Base-by-base conservation (phyloP, 2,113 vertebrate species). In the Crotalus viridis region DNA sequence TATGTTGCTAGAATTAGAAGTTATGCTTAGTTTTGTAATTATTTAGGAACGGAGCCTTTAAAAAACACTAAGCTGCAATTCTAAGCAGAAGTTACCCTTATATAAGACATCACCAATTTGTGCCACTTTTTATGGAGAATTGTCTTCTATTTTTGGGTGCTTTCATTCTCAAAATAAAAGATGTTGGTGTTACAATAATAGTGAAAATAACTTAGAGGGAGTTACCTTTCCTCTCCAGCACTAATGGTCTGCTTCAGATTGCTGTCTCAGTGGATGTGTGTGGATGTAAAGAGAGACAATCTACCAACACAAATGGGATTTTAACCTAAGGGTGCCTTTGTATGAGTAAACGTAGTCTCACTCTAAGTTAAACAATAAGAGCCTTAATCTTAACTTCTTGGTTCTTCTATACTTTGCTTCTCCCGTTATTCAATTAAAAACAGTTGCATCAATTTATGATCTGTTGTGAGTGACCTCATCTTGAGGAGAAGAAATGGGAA, bases 351-450 rank as follows among this genome's bases (percentile, higher is more conserved):
- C 43, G 8, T 61, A 39, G 74, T 43, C 91, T 33, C 94, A 21
- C 0, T 55, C 54, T 26, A 91, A 89, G 43, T 46, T 10, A 86
- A 59, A 59, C 10, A 15, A 85, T 19, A 91, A 21, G 39, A 55
- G 90, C 52, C 7, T 1, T 9, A 28, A 7, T 87, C 54, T 26
- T 9, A 1, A 55, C 88, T 90, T 74, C n/a, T 54, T 3, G 0
- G 13, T 81, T 54, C 88, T 46, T 33, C 3, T 22, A 4, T 1
- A 24, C 59, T 43, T 55, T 51, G 12, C 85, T 95, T 95, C 91
- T 93, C 4, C 92, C 92, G 1, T 93, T 92, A 95, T 94, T 93
- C 96, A 97, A 96, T 95, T 95, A 96, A 87, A 81, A 81, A 61
- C 26, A 28, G 91, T 93, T 92, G 48, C 90, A 95, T 89, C 19